phyloP scores from a whole-genome alignment of 2,113 vertebrate species.

The Syrrhaptes paradoxus region DNA sequence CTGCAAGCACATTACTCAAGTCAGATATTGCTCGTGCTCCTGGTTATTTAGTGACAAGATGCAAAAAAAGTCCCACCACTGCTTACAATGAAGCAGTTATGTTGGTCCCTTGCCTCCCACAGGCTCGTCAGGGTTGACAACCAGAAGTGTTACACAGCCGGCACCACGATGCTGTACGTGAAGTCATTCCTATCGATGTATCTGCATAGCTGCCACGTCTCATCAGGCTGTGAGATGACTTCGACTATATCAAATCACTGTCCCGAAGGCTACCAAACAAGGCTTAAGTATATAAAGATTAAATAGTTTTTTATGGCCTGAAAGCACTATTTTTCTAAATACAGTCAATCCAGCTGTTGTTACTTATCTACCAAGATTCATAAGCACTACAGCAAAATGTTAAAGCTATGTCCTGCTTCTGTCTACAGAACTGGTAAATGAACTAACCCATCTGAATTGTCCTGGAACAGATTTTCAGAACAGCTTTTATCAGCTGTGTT shows the following conservation, averaged over 20 bases:
- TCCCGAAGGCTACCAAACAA: neutral
- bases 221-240: neutral
- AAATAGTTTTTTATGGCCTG: neutral
- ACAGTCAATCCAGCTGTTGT: neutral
- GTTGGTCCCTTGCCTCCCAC: neutral
- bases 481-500: constrained; percentile 26
- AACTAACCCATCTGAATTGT: neutral
- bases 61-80: neutral
- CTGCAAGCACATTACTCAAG: neutral
- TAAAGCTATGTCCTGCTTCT: neutral
- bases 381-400: neutral
- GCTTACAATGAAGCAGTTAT: neutral
- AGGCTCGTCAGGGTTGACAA: neutral
- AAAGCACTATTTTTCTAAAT: neutral
- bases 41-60: neutral
- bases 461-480: neutral
- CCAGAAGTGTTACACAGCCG: neutral
- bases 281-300: neutral
- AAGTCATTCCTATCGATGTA: neutral
- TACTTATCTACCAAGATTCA: neutral
- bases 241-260: accelerated
- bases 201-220: neutral
- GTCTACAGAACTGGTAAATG: neutral
- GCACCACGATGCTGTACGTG: accelerated
- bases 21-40: neutral